Conservation (phyloP, 2,888 invertebrate genomes). For the Venusia cambrica region DNA sequence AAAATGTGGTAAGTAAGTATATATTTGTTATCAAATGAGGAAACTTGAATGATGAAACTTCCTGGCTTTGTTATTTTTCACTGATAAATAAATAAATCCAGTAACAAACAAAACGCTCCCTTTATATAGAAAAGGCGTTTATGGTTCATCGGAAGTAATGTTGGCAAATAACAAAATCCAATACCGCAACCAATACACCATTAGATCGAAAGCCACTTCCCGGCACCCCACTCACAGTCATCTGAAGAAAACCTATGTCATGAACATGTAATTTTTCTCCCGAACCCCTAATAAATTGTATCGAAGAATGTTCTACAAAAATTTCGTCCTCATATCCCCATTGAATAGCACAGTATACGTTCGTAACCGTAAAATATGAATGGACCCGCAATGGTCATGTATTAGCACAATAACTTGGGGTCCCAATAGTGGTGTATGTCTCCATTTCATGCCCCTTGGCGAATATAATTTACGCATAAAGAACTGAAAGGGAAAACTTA, state of each 20-base stretch:
- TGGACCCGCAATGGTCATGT: constrained; percentile 51
- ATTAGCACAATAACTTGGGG: constrained; percentile 57
- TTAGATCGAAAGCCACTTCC: constrained; percentile 8
- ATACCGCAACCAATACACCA: constrained; percentile 4
- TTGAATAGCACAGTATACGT: constrained; percentile 49
- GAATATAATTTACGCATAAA: constrained; percentile 76
- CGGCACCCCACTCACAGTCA: constrained; percentile 24
- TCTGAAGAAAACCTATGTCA: constrained; percentile 45
- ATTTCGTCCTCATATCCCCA: constrained; percentile 39
- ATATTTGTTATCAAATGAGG: too few species aligned
- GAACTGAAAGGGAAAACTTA: constrained; percentile 67
- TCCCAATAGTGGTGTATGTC: constrained; percentile 73
- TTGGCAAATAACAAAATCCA: constrained; percentile 1
- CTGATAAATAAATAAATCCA: too few species aligned
- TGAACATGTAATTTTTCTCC: constrained; percentile 53
- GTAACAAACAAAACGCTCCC: too few species aligned
- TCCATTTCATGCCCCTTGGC: constrained; percentile 69
- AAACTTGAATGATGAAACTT: too few species aligned
- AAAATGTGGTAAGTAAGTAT: too few species aligned
- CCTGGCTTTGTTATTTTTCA: too few species aligned
- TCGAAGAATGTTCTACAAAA: constrained; percentile 43
- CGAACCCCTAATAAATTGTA: constrained; percentile 48
- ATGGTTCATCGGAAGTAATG: too few species aligned
- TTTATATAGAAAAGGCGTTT: too few species aligned
- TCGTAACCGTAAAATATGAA: constrained; percentile 68